Base-by-base conservation (phyloP, 2,113 vertebrate species). In the Chaetodon auriga region DNA sequence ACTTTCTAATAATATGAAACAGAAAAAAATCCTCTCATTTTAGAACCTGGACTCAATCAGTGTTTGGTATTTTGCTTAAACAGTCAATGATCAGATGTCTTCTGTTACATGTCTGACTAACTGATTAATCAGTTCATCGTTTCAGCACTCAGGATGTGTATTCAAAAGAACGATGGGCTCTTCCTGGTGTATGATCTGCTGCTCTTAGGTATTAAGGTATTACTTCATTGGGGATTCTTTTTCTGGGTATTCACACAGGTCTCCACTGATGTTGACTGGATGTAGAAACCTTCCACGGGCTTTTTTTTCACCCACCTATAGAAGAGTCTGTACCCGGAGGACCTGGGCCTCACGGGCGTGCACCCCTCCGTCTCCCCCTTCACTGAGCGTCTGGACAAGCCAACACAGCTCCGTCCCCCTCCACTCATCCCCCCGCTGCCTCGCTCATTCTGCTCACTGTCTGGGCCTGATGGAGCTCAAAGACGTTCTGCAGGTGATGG, bases 401-500 rank as follows among this genome's bases (percentile, higher is more conserved):
- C 45, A 57, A 21, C 66, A 8, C 12, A 46, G 38, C 23, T 53
- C 61, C n/a, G 15, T 13, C 43, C n/a, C 54, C 45, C 41, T 38
- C 21, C 68, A 5, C 36, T 57, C 8, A 4, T n/a, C 79, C 53
- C 21, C 35, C 65, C 69, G 48, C 45, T 15, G 12, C 77, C 21
- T 83, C 41, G 87, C 18, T 83, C 4, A 16, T 4, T 76, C 73
- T n/a, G 19, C 54, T 71, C 85, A 25, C 73, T 53, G 0, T 64
- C 61, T 64, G 36, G 45, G 43, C 63, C 36, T 6, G 3, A 99
- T 99, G 98, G 88, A 99, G 45, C 91, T 99, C 21, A 76, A 94
- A 61, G 86, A 94, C 4, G 91, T 99, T 14, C 88, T 99, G 41
- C 87, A 95, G 45, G 94, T 96, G 61, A 87, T 99, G 63, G 95